phyloP scores from a whole-genome alignment of 2,113 vertebrate genomes.

The Dolichallabes microphthalmus region DNA sequence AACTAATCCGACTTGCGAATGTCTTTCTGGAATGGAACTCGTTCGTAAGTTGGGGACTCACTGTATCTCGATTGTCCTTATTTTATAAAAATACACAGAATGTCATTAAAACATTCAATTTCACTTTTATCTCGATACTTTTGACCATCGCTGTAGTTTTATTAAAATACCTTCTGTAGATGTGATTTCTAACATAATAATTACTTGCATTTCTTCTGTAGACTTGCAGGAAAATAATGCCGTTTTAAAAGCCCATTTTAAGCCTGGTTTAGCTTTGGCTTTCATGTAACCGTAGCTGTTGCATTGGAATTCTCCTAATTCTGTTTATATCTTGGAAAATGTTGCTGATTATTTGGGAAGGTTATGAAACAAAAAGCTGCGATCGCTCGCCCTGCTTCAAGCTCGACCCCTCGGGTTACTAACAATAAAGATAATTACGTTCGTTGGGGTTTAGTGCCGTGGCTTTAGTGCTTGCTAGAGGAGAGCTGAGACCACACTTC shows the following conservation, averaged over 20 bases:
- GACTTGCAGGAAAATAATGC: not conserved
- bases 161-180: not conserved
- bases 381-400: conserved; percentile 9
- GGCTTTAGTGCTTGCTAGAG: conserved; percentile 5
- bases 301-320: not conserved
- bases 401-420: conserved; percentile 13
- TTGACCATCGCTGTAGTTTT: too few relatives aligned
- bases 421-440: conserved; percentile 37
- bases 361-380: not conserved
- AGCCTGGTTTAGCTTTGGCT: not conserved
- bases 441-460: conserved; percentile 30
- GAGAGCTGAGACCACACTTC: conserved; percentile 35
- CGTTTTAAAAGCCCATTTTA: not conserved
- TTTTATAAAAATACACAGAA: too few relatives aligned
- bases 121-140: too few relatives aligned
- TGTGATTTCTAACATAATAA: not conserved
- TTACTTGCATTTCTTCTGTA: not conserved
- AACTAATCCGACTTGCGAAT: too few relatives aligned
- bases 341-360: conserved; percentile 10
- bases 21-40: too few relatives aligned
- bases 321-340: not conserved
- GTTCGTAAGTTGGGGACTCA: too few relatives aligned
- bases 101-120: too few relatives aligned
- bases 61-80: too few relatives aligned
- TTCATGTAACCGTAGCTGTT: not conserved